Base-by-base conservation (phyloP, 2,888 invertebrate species). In the Lasioglossum morio region DNA sequence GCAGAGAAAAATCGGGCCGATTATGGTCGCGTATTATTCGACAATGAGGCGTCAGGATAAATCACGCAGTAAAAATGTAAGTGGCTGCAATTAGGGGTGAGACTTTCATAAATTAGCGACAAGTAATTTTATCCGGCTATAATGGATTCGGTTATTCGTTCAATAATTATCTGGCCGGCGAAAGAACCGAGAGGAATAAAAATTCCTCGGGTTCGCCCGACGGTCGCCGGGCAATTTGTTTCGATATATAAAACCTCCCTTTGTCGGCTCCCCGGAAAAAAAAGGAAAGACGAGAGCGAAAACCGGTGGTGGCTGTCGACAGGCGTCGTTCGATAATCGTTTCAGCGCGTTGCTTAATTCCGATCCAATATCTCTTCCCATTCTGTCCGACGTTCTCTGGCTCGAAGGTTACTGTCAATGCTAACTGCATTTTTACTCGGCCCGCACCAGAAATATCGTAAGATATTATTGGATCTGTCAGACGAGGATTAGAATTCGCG, bases 241-340 rank as follows among this genome's bases (percentile, higher is more conserved):
- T 57, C 57, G 82, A 82, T 23, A 48, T 23, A 57, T 69, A 82
- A 63, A 77, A 57, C 27, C n/a, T 37, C 10, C 57, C 48, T 80
- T 79, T 48, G 23, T 19, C 14, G 43, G 34, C 27, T 66, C 37
- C 30, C 27, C 27, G 27, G 37, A 57, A 72, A 37, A 75, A 19
- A 46, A 80, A n/a, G n/a, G 48, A 53, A 80, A 74, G 43, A 16
- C 23, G 23, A 30, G 34, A 57, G n/a, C 4, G 30, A 48, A 57
- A 73, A 37, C 48, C 23, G 57, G 12, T 4, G 57, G 12, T n/a
- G 57, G n/a, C 57, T 57, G 57, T 57, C 57, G 57, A 57, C 57
- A n/a, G n/a, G 57, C 23, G 53, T 3, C 8, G 27, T 23, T 72
- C 37, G 48, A 23, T 72, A 40, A 46, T 27, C 14, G 72, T 76